Evolutionary conservation across 2,888 invertebrate species (phyloP).

Genomic region (Pemphredon lugubris): DNA sequence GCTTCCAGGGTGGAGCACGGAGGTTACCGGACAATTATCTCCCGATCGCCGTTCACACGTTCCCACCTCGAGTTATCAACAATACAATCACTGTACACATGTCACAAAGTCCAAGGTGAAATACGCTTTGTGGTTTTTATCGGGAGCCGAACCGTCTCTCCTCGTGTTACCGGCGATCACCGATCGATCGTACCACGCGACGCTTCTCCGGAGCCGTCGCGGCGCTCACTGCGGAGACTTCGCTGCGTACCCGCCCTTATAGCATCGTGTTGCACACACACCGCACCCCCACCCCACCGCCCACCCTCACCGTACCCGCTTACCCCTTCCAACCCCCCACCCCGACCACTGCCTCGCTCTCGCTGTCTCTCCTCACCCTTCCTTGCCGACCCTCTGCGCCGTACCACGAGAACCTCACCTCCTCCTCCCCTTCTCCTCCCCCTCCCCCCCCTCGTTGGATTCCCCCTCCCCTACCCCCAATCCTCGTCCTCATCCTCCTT

Average conservation of each 20-base stretch:
- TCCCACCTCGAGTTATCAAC: no score
- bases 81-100: constrained; percentile 26
- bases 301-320: neutral
- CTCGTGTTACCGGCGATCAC: constrained; percentile 62
- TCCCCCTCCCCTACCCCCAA: constrained; percentile 8
- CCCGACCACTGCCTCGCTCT: constrained; percentile 13
- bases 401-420: constrained; percentile 43
- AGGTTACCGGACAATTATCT: no score
- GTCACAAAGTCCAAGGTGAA: no score
- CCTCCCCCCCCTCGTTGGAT: constrained; percentile 31
- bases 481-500: constrained; percentile 26
- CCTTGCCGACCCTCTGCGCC: constrained; percentile 42
- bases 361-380: constrained; percentile 15
- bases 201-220: constrained; percentile 73
- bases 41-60: constrained; percentile 19
- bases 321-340: no score
- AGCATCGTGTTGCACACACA: constrained; percentile 75
- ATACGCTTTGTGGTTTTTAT: no score
- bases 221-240: constrained; percentile 79
- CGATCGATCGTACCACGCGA: constrained; percentile 44
- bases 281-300: constrained; percentile 46
- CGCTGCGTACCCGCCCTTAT: constrained; percentile 80
- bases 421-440: constrained; percentile 12
- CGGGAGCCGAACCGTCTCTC: no score
- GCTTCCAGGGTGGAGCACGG: no score